A percentile compares a stretch with the other conserved stretches of the same genome.
Conservation (phyloP, 1,140 invertebrate species). For the Oedothorax gibbosus region DNA sequence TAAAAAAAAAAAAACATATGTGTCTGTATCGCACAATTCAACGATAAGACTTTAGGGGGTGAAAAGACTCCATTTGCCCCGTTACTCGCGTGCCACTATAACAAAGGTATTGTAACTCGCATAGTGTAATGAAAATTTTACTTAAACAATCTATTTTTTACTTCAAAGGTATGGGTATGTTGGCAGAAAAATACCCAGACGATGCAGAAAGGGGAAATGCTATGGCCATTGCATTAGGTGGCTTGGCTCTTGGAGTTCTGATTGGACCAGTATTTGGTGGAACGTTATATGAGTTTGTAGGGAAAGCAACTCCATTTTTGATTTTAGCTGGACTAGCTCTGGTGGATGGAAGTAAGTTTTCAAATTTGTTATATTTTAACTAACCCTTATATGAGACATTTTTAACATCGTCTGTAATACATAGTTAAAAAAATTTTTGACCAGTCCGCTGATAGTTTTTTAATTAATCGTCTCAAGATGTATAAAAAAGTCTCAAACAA, state of each 20-base stretch:
- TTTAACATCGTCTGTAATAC: background rate
- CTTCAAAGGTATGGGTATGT: conserved; percentile 91
- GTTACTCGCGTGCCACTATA: too few species aligned
- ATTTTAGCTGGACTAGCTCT: conserved; percentile 90
- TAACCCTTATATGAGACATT: background rate
- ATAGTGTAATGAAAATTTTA: too few species aligned
- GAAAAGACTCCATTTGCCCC: too few species aligned
- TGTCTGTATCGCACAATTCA: too few species aligned
- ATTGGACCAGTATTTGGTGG: conserved; percentile 96
- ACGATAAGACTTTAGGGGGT: too few species aligned
- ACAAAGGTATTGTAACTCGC: too few species aligned
- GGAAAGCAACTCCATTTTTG: conserved; percentile 96
- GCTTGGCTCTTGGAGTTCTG: conserved; percentile 92
- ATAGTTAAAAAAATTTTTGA: background rate
- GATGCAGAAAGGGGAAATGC: conserved; percentile 96
- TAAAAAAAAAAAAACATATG: too few species aligned
- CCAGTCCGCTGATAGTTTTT: background rate
- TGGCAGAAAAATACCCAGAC: conserved; percentile 93
- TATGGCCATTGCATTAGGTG: conserved; percentile 96
- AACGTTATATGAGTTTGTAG: conserved; percentile 97
- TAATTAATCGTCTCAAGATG: background rate
- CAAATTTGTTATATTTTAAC: background rate
- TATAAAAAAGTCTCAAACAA: too few species aligned
- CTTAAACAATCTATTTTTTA: too few species aligned
- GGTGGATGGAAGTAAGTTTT: conserved; percentile 89